These are phyloP conservation scores for Rhodeus uyekii DNA, from an alignment of 2,797 vertebrate species.

Conservation along the genomic window DNA sequence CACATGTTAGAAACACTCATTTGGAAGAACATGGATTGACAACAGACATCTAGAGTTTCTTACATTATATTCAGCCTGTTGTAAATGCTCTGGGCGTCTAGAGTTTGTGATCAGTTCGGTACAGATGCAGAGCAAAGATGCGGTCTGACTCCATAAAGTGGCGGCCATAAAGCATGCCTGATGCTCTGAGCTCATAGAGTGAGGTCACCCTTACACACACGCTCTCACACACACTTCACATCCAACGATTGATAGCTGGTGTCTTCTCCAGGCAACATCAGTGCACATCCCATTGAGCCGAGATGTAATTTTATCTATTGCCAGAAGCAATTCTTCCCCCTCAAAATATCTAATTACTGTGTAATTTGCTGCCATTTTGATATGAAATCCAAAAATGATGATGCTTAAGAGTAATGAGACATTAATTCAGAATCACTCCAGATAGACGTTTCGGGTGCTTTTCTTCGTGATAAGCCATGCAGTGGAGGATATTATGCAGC, in stretches of 20 bases:
- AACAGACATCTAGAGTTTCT: not conserved
- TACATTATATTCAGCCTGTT: constrained; percentile 4
- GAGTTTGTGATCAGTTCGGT: constrained; percentile 24
- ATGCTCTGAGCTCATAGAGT: constrained; percentile 45
- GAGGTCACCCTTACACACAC: constrained; percentile 55
- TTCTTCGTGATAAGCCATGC: constrained; percentile 68
- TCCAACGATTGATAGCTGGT: constrained; percentile 58
- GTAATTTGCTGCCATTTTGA: constrained; percentile 77
- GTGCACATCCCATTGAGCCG: constrained; percentile 54
- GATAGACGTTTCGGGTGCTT: constrained; percentile 71
- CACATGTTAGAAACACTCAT: not conserved
- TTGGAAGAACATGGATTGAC: not conserved
- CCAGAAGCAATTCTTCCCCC: constrained; percentile 68
- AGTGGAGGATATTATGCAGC: constrained; percentile 72
- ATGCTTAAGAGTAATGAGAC: constrained; percentile 77
- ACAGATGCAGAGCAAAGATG: constrained; percentile 22
- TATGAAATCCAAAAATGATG: constrained; percentile 78
- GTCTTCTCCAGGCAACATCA: constrained; percentile 58
- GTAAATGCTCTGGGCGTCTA: constrained; percentile 5
- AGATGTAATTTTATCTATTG: constrained; percentile 73
- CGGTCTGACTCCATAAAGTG: constrained; percentile 48
- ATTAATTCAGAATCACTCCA: constrained; percentile 77
- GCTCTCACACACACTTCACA: constrained; percentile 39
- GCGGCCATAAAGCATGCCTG: constrained; percentile 40
- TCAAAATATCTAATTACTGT: constrained; percentile 77